Evolutionary conservation across 2,888 invertebrate species (phyloP).

Genomic region (Deilephila porcellus): DNA sequence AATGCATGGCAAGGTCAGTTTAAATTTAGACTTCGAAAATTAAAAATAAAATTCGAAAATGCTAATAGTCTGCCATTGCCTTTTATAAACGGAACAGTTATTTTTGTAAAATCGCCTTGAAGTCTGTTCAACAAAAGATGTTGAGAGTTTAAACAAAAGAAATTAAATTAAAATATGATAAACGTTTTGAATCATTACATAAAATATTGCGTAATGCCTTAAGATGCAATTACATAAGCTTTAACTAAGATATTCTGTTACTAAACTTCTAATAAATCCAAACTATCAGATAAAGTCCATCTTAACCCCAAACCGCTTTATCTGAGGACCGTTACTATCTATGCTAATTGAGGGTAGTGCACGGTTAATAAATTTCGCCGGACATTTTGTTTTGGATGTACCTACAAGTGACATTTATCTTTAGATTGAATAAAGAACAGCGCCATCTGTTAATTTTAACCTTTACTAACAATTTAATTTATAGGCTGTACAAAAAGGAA

Average conservation of each 20-base stretch:
- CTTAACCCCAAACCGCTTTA: conserved; percentile 42
- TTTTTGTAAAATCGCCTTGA: neutral
- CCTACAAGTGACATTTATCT: neutral
- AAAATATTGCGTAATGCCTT: neutral
- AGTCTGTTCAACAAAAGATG: neutral
- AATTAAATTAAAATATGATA: no score
- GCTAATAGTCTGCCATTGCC: neutral
- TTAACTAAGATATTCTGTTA: conserved; percentile 32
- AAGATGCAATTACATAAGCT: neutral
- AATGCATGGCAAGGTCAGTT: neutral
- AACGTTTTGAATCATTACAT: no score
- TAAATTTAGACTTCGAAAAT: neutral
- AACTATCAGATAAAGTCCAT: conserved; percentile 42
- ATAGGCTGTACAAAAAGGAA: neutral
- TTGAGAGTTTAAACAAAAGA: no score
- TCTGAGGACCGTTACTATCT: conserved; percentile 49
- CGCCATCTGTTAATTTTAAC: neutral
- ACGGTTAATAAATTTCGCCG: conserved; percentile 43
- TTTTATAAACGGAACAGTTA: neutral
- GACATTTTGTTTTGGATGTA: conserved; percentile 23
- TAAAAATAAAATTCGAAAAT: neutral
- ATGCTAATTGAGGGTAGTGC: conserved; percentile 58
- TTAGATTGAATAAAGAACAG: neutral
- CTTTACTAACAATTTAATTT: neutral
- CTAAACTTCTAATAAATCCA: conserved; percentile 40